phyloP scores from a whole-genome alignment of 2,797 vertebrate genomes.

The Podarcis lilfordi region DNA sequence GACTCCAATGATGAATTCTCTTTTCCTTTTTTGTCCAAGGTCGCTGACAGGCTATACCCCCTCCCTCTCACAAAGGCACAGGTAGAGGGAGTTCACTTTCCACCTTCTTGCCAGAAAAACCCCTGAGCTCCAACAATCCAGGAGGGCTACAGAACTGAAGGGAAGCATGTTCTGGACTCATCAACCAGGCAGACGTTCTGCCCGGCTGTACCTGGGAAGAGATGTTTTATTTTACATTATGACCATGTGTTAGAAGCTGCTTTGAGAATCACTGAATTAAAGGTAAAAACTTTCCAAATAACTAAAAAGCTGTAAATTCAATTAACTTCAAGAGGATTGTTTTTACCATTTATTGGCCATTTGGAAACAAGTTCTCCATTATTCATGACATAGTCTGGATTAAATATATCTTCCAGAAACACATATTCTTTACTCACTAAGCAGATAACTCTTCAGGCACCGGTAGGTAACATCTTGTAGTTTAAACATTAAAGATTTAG shows the following conservation, averaged over 20 bases:
- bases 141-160: too few relatives aligned
- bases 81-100: too few relatives aligned
- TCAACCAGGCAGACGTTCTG: too few relatives aligned
- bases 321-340: not conserved
- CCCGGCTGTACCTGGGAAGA: too few relatives aligned
- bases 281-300: not conserved
- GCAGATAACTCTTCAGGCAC: not conserved
- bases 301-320: not conserved
- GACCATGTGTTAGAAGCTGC: not conserved
- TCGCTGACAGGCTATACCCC: too few relatives aligned
- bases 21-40: too few relatives aligned
- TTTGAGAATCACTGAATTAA: not conserved
- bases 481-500: not conserved
- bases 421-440: not conserved
- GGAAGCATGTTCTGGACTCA: too few relatives aligned
- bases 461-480: slow-evolving; percentile 20
- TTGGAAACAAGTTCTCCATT: not conserved
- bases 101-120: too few relatives aligned
- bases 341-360: not conserved
- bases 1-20: too few relatives aligned
- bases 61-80: too few relatives aligned
- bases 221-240: not conserved
- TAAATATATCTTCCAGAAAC: slow-evolving; percentile 35
- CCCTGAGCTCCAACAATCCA: too few relatives aligned
- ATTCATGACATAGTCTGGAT: not conserved